Percentiles rank a stretch among this genome's conserved stretches.
Conservation (phyloP, 2,797 vertebrate genomes). For the Perodicticus potto region DNA sequence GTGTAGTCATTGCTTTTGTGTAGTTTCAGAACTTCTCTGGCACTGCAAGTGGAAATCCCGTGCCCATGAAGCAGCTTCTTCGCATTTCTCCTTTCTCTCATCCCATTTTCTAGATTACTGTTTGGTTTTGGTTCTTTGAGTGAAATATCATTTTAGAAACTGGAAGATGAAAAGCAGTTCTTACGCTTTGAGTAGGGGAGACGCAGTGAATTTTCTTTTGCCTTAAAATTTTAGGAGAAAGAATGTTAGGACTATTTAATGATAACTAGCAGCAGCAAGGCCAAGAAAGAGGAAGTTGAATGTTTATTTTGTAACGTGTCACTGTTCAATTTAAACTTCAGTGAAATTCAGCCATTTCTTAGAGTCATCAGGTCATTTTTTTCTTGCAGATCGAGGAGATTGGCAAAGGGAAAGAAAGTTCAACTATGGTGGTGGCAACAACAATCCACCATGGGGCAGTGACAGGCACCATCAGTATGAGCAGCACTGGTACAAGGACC, state of each 20-base stretch:
- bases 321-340: background rate
- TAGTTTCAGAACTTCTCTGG: background rate
- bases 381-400: conserved; percentile 93
- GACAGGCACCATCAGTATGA: conserved; percentile 97
- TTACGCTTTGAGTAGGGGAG: background rate
- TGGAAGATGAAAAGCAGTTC: background rate
- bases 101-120: background rate
- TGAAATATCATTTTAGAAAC: background rate
- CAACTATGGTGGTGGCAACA: conserved; percentile 93
- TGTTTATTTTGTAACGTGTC: background rate
- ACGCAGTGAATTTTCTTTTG: background rate
- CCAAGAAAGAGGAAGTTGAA: background rate
- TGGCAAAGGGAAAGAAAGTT: conserved; percentile 98
- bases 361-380: background rate
- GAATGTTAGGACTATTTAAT: background rate
- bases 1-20: background rate
- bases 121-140: background rate
- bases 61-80: too few species aligned
- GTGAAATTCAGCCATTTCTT: background rate
- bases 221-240: background rate
- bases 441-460: conserved; percentile 94
- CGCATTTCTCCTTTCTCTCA: background rate
- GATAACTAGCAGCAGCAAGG: background rate
- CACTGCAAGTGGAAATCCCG: background rate
- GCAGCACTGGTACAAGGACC: conserved; percentile 96